These are phyloP conservation scores for Chymomyza procnemis DNA, from an alignment of 2,888 invertebrate genomes.

Conservation along the genomic window DNA sequence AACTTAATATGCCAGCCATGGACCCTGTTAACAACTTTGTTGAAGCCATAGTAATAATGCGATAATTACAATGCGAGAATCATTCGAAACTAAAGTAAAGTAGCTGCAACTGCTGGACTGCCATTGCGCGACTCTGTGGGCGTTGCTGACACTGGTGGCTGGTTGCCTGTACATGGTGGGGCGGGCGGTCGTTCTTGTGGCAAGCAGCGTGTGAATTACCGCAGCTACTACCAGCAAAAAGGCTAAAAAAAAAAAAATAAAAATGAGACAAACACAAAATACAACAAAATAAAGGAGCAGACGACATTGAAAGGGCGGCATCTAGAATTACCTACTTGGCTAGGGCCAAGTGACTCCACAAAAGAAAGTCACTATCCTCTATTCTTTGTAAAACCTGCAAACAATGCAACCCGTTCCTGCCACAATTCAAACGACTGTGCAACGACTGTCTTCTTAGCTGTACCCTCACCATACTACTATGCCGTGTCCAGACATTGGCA, in stretches of 20 bases:
- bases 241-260: not conserved
- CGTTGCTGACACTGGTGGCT: not conserved
- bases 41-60: conserved; percentile 69
- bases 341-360: not conserved
- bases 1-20: conserved; percentile 43
- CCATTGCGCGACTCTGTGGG: not conserved
- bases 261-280: too few relatives aligned
- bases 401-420: not conserved
- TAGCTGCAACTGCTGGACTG: conserved; percentile 20
- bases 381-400: not conserved
- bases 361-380: not conserved
- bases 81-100: conserved; percentile 39
- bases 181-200: conserved; percentile 1
- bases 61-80: conserved; percentile 68
- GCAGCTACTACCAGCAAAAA: conserved; percentile 23
- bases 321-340: not conserved
- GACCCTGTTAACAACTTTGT: conserved; percentile 21
- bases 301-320: not conserved
- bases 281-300: not conserved
- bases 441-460: not conserved
- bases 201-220: conserved; percentile 56
- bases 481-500: not conserved
- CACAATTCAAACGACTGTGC: conserved; percentile 9
- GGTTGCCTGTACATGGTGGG: not conserved
- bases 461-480: too few relatives aligned